phyloP scores from a whole-genome alignment of 2,113 vertebrate species.

The Phocoena sinus region DNA sequence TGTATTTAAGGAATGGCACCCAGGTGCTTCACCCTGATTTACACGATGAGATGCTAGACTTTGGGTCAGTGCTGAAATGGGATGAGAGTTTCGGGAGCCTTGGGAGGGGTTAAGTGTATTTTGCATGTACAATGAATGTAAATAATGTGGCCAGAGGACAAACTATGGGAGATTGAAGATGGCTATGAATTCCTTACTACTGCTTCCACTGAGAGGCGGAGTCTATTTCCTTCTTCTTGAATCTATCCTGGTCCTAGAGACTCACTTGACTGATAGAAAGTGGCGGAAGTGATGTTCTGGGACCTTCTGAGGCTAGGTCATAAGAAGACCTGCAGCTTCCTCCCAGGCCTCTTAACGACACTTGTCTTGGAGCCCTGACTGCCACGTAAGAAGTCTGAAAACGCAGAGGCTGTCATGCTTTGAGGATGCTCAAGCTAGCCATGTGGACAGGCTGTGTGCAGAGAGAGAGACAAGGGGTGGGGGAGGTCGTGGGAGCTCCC shows the following conservation, averaged over 20 bases:
- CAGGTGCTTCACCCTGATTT: neutral
- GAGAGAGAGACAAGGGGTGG: neutral
- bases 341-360: neutral
- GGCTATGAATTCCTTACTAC: neutral
- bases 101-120: neutral
- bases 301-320: neutral
- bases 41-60: neutral
- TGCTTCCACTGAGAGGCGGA: neutral
- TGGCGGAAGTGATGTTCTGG: neutral
- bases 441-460: neutral
- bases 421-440: neutral
- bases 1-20: neutral
- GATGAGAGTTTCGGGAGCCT: neutral
- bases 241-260: neutral
- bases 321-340: neutral
- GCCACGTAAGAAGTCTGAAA: neutral
- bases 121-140: neutral
- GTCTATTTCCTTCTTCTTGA: neutral
- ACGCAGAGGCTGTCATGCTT: neutral
- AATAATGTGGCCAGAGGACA: neutral
- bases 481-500: neutral
- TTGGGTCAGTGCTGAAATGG: neutral
- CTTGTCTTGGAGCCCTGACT: neutral
- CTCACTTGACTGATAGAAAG: neutral
- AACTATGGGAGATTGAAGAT: neutral